These are phyloP conservation scores for Platysternon megacephalum DNA, from an alignment of 2,113 vertebrate genomes.

Conservation along the genomic window DNA sequence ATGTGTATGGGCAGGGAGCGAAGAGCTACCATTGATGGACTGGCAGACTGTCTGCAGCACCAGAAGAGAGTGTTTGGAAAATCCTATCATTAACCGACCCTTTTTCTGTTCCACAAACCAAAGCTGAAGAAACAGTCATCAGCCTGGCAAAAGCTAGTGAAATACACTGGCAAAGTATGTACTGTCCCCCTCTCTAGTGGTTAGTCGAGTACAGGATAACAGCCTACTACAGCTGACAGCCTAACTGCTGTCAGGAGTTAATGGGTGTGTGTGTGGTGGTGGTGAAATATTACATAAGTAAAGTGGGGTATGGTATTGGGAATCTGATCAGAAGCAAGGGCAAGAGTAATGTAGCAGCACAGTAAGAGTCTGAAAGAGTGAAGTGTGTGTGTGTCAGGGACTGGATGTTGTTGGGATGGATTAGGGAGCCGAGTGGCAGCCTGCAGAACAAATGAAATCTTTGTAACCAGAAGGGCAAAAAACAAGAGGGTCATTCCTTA, in stretches of 20 bases:
- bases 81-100: not conserved
- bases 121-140: not conserved
- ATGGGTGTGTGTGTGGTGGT: not conserved
- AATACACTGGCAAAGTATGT: rapidly evolving
- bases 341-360: not conserved
- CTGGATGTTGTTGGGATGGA: not conserved
- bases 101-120: not conserved
- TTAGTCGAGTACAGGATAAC: not conserved
- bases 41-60: not conserved
- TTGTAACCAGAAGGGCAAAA: not conserved
- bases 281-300: not conserved
- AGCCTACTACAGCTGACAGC: not conserved
- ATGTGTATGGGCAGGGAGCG: not conserved
- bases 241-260: too few relatives aligned
- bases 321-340: not conserved
- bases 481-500: not conserved
- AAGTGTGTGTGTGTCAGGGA: not conserved
- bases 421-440: not conserved
- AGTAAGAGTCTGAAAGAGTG: not conserved
- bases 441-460: not conserved
- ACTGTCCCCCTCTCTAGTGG: not conserved
- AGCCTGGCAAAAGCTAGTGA: not conserved
- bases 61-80: not conserved
- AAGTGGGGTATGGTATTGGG: rapidly evolving
- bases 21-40: not conserved